Percentiles rank a stretch among this genome's conserved stretches.
phyloP scores from a whole-genome alignment of 1,140 invertebrate genomes.

The Cydia fagiglandana region DNA sequence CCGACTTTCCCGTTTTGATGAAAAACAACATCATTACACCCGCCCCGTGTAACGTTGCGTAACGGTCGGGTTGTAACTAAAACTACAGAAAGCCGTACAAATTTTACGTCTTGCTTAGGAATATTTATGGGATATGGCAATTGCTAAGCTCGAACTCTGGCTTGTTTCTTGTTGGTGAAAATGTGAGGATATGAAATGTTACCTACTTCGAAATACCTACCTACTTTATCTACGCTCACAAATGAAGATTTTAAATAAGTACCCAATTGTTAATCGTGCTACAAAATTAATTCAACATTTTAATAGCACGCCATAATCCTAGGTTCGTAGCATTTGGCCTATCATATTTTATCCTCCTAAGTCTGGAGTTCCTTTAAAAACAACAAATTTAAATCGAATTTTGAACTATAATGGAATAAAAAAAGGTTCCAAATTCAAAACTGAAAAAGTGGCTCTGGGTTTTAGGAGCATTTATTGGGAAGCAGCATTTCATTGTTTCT shows the following conservation, averaged over 20 bases:
- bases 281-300: no score
- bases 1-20: conserved; percentile 40
- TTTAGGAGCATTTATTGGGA: no score
- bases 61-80: conserved; percentile 23
- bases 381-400: no score
- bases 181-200: not conserved
- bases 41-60: conserved; percentile 34
- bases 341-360: no score
- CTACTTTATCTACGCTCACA: not conserved
- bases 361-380: no score
- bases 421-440: no score
- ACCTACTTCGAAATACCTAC: not conserved
- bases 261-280: no score
- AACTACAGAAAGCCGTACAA: conserved; percentile 16
- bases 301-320: no score
- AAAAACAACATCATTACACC: conserved; percentile 49
- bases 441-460: no score
- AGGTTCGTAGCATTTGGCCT: no score
- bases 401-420: no score
- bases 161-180: not conserved
- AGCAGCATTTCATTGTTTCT: no score
- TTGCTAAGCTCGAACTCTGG: not conserved
- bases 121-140: not conserved
- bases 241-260: not conserved
- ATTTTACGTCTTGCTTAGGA: conserved; percentile 20